Conservation (phyloP, 2,888 invertebrate species). For the Torymus auratus region DNA sequence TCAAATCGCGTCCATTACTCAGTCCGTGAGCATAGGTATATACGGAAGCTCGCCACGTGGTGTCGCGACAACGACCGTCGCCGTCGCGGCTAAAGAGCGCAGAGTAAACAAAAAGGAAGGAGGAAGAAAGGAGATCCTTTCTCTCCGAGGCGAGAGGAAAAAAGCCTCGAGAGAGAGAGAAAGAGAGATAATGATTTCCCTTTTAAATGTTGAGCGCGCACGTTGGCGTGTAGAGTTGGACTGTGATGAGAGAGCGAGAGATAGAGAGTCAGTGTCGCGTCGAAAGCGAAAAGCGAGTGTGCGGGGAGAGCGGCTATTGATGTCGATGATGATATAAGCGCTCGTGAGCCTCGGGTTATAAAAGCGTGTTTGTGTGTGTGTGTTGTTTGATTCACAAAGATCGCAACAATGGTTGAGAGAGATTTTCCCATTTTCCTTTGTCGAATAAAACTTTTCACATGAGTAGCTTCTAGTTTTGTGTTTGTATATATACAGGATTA, state of each 20-base stretch:
- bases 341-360: neutral
- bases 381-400: no score
- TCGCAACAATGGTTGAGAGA: no score
- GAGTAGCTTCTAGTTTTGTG: no score
- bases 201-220: conserved; percentile 14
- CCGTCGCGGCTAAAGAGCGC: neutral
- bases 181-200: conserved; percentile 36
- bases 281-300: conserved; percentile 12
- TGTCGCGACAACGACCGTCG: neutral
- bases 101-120: conserved; percentile 11
- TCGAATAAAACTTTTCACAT: no score
- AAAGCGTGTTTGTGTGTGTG: no score
- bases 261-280: no score
- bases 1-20: conserved; percentile 28
- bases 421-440: no score
- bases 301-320: neutral
- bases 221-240: neutral
- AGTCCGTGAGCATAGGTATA: neutral
- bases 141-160: neutral
- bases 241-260: conserved; percentile 12
- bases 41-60: neutral
- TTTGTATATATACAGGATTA: no score
- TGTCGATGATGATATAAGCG: conserved; percentile 20
- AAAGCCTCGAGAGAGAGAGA: neutral
- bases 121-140: neutral